phyloP scores from a whole-genome alignment of 2,113 vertebrate genomes.

The Melospiza melodia region DNA sequence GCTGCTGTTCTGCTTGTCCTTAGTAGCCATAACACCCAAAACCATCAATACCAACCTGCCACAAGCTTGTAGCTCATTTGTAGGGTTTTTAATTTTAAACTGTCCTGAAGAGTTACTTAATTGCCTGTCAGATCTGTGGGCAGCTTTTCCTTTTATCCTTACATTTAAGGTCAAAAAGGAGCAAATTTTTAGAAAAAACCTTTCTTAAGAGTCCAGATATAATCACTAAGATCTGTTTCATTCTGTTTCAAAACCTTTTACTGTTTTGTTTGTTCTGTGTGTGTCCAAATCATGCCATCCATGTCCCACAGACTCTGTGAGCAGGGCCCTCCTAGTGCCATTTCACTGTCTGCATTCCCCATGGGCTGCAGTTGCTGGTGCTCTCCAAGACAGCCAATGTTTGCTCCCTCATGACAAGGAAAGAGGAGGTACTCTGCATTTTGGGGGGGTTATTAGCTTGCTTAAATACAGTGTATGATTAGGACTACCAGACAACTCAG shows the following conservation, averaged over 20 bases:
- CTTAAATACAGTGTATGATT: not conserved
- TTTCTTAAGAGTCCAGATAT: not conserved
- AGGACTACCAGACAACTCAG: not conserved
- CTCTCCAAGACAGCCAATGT: not conserved
- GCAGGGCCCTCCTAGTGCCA: not conserved
- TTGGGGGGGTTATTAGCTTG: not conserved
- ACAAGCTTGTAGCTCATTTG: not conserved
- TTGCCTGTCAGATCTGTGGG: not conserved
- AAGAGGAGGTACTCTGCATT: not conserved
- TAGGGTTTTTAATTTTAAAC: not conserved
- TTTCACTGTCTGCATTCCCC: not conserved
- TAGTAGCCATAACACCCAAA: not conserved
- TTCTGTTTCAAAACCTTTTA: conserved; percentile 38
- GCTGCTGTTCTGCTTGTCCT: not conserved
- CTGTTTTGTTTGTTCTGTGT: conserved; percentile 48
- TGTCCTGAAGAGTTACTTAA: not conserved
- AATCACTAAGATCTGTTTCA: conserved; percentile 24
- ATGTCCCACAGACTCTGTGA: not conserved
- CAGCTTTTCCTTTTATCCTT: conserved; percentile 20
- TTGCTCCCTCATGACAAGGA: not conserved
- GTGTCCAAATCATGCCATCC: conserved; percentile 27
- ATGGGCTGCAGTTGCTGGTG: not conserved
- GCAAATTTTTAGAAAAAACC: not conserved
- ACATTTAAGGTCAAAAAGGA: not conserved
- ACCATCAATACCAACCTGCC: not conserved